Conservation (phyloP, 1,140 invertebrate species). For the Drosophila equinoxialis region DNA sequence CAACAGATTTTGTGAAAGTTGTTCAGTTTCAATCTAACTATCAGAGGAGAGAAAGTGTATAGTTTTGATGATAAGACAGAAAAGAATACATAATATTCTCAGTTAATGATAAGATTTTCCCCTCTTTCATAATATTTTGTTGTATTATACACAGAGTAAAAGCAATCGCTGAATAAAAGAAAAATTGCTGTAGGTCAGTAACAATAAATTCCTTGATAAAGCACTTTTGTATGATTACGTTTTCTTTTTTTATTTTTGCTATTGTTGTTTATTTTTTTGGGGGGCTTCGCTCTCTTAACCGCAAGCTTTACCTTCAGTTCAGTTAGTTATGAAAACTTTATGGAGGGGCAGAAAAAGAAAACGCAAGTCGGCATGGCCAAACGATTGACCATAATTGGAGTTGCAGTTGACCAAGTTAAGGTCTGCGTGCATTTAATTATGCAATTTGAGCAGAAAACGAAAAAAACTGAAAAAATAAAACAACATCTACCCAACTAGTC, state of each 20-base stretch:
- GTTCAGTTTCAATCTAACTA: background rate
- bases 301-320: constrained; percentile 62
- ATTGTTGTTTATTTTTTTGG: background rate
- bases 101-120: background rate
- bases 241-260: background rate
- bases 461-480: constrained; percentile 20
- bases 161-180: background rate
- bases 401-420: constrained; percentile 61
- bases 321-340: constrained; percentile 27
- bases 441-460: constrained; percentile 75
- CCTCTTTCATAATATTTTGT: constrained; percentile 1
- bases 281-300: constrained; percentile 23
- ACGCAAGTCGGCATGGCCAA: constrained; percentile 64
- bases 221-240: constrained; percentile 6
- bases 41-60: background rate
- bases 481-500: constrained; percentile 20
- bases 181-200: background rate
- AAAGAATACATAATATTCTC: background rate
- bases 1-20: no score
- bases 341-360: constrained; percentile 34
- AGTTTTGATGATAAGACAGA: background rate
- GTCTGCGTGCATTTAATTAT: constrained; percentile 81
- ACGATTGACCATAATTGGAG: constrained; percentile 69
- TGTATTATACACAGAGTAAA: background rate
- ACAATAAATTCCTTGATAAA: constrained; percentile 4